Base-by-base conservation (phyloP, 1,140 invertebrate species). In the Leguminivora glycinivorella region DNA sequence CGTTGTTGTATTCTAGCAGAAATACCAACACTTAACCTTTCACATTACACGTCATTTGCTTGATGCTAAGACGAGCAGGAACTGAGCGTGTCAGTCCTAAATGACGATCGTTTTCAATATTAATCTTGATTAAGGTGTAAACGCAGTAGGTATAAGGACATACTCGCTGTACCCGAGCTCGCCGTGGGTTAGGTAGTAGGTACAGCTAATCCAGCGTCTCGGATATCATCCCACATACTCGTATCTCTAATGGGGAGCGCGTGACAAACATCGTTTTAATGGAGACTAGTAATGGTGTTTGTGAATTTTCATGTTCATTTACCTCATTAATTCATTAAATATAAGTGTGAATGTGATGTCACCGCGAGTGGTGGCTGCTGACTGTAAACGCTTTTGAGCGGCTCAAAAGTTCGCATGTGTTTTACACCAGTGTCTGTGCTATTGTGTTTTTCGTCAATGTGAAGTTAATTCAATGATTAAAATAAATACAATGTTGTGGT, bases 271-370 rank as follows among this genome's bases (percentile, higher is more conserved):
- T 58, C 70, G 71, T 69, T 74, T 74, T 74, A 75, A 69, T 71
- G 34, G 66, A 63, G 72, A 74, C 74, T 60, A 60, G 74, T 40
- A 75, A 71, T 72, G 75, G 78, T 76, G 72, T 70, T 72, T 69
- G 74, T 75, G 72, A 81, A 83, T 82, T 82, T 79, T 69, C 4
- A 63, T 63, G 74, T 80, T 78, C 71, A 78, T 83, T 84, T 82
- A 75, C 70, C 71, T 80, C 81, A 82, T 84, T 84, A 81, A 78
- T 76, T 79, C 75, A 77, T 82, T 82, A 81, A 71, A 77, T 52
- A 68, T 73, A 70, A 31, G 75, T 81, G 72, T 75, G 76, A 82
- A 29, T 29, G 58, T 88, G 86, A 86, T 85, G 83, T 88, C 83
- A 85, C 75, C 80, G 73, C 71, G 73, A 73, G 72, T 72, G 72